phyloP scores from a whole-genome alignment of 2,888 invertebrate genomes.

The Cheilosia scutellata region DNA sequence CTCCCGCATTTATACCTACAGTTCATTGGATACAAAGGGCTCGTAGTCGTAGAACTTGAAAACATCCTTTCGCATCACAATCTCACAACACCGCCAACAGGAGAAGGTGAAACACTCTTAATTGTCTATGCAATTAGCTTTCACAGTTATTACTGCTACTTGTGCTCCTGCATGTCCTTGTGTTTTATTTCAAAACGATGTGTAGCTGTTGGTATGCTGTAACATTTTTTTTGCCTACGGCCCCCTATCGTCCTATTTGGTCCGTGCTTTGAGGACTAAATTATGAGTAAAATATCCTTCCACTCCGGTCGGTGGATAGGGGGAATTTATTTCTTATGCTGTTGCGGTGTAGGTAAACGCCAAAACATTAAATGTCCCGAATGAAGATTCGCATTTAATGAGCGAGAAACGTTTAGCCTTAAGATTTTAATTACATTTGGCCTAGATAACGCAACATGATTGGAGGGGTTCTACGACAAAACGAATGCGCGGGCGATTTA shows the following conservation, averaged over 20 bases:
- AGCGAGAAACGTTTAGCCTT: constrained; percentile 11
- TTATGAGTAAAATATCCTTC: constrained; percentile 1
- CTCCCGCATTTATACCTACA: not conserved
- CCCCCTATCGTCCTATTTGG: not conserved
- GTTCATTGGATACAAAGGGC: not conserved
- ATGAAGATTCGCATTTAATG: constrained; percentile 15
- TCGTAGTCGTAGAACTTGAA: not conserved
- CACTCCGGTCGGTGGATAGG: not conserved
- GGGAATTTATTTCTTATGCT: not conserved
- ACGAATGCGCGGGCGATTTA: too few species aligned
- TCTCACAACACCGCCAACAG: not conserved
- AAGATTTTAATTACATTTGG: constrained; percentile 30
- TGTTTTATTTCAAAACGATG: not conserved
- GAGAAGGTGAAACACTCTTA: constrained; percentile 11
- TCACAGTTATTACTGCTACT: not conserved
- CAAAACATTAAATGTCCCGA: constrained; percentile 12
- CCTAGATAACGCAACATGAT: constrained; percentile 2
- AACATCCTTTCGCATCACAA: not conserved
- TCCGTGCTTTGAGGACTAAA: constrained; percentile 2
- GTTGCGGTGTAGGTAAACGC: constrained; percentile 2
- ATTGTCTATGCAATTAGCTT: constrained; percentile 27
- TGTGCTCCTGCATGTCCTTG: not conserved
- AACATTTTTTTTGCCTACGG: not conserved
- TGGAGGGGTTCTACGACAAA: not conserved
- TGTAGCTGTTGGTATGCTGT: not conserved